Percentiles rank a stretch among this genome's conserved stretches.
Evolutionary conservation across 2,113 vertebrate genomes (phyloP).

Genomic region (Ia io): DNA sequence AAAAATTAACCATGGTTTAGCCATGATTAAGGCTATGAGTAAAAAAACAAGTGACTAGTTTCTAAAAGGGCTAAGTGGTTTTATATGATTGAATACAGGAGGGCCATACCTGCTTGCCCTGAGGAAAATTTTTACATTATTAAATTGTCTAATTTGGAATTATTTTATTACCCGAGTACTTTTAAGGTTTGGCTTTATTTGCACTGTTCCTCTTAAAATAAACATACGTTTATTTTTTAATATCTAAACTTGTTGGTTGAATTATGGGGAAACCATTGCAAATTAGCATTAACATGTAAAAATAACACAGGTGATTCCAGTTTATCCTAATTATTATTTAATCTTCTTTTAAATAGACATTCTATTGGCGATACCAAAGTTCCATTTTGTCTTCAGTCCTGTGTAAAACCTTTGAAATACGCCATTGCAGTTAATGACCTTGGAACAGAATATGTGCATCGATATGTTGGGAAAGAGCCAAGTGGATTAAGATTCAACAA

Average conservation of each 20-base stretch:
- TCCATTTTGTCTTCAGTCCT: slow-evolving; percentile 98
- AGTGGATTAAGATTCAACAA: slow-evolving; percentile 98
- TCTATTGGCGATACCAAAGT: slow-evolving; percentile 98
- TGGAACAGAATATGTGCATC: slow-evolving; percentile 96
- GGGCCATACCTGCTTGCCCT: background rate
- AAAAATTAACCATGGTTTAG: background rate
- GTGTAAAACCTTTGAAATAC: slow-evolving; percentile 97
- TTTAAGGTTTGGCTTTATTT: slow-evolving; percentile 6
- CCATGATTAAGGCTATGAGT: background rate
- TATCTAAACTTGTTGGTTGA: background rate
- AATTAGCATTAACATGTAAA: slow-evolving; percentile 39
- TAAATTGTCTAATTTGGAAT: slow-evolving; percentile 22
- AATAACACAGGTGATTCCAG: background rate
- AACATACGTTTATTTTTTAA: slow-evolving; percentile 6
- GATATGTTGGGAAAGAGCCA: slow-evolving; percentile 98
- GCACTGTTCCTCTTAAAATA: background rate
- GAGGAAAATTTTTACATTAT: background rate
- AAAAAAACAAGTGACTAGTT: background rate
- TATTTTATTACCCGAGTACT: background rate
- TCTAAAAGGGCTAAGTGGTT: background rate
- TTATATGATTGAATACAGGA: background rate
- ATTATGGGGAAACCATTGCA: background rate
- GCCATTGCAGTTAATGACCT: slow-evolving; percentile 97
- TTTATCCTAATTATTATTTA: slow-evolving; percentile 37
- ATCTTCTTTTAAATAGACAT: slow-evolving; percentile 85